Conservation (phyloP, 1,140 invertebrate genomes). For the Heliothis subflexa region DNA sequence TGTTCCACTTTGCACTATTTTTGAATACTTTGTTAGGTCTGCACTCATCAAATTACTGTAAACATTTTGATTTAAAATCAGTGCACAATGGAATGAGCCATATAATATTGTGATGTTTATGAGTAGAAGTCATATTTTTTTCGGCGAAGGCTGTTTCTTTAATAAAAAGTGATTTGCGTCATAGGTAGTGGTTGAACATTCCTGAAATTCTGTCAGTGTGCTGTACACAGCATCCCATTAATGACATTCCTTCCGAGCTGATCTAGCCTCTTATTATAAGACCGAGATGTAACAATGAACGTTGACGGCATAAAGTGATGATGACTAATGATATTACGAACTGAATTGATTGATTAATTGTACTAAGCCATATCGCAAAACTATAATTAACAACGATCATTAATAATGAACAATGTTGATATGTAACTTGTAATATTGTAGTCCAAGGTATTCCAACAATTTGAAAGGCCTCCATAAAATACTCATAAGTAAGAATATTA, state of each 20-base stretch:
- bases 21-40: constrained; percentile 27
- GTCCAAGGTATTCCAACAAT: no score
- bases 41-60: constrained; percentile 20
- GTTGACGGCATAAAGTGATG: neutral
- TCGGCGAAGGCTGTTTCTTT: neutral
- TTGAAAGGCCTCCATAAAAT: no score
- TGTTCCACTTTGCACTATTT: constrained; percentile 19
- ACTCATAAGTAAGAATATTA: neutral
- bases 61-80: constrained; percentile 12
- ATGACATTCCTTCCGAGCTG: neutral
- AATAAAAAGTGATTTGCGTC: constrained; percentile 31
- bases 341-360: neutral
- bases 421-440: neutral
- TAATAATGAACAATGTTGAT: neutral
- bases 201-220: neutral
- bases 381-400: neutral
- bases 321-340: neutral
- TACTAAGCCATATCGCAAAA: neutral
- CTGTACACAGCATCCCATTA: neutral
- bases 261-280: neutral
- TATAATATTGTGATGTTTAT: constrained; percentile 14
- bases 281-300: neutral
- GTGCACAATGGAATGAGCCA: constrained; percentile 1
- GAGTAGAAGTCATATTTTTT: neutral
- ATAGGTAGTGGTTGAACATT: constrained; percentile 2